Base-by-base conservation (phyloP, 2,797 vertebrate genomes). In the Melanotaenia nigrans region DNA sequence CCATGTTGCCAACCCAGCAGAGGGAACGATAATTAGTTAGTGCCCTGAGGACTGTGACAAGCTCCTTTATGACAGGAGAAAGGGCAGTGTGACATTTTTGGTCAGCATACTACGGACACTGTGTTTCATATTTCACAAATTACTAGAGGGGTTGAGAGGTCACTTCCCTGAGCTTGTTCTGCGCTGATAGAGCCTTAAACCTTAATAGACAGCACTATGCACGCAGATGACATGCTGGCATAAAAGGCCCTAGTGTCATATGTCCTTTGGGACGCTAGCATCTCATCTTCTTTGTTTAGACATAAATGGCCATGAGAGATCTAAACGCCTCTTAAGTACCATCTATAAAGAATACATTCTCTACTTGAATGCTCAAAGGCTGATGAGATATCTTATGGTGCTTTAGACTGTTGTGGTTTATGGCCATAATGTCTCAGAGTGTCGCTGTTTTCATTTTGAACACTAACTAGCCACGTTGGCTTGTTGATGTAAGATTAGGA, bases 41-140 rank as follows among this genome's bases (percentile, higher is more conserved):
- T 82, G 88, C 87, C 90, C 91, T 65, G 72, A 89, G 89, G 88
- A 85, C 85, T 89, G 67, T 78, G 83, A 90, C 85, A 75, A 86
- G 78, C 85, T 81, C 30, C 78, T 83, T 83, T 88, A 77, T 90
- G 89, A 91, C 82, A 79, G 90, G 84, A 89, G 85, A 94, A 94
- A 93, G 93, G 92, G 88, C 93, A 93, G 89, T 86, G 91, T 94
- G 92, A 93, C 91, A 93, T 93, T 92, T 92, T 90, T 86, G 89
- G 91, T 89, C 87, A 83, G 84, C 84, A 59, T 71, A 65, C 78
- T 65, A 55, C 83, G 85, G 85, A 88, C 76, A 71, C 81, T 51
- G 67, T 55, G 67, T 68, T 73, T 71, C 71, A 82, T 69, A 77
- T 90, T 87, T 89, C 89, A 84, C 85, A 89, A 77, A 90, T 90